Conservation (phyloP, 2,113 vertebrate genomes). For the Salminus brasiliensis region DNA sequence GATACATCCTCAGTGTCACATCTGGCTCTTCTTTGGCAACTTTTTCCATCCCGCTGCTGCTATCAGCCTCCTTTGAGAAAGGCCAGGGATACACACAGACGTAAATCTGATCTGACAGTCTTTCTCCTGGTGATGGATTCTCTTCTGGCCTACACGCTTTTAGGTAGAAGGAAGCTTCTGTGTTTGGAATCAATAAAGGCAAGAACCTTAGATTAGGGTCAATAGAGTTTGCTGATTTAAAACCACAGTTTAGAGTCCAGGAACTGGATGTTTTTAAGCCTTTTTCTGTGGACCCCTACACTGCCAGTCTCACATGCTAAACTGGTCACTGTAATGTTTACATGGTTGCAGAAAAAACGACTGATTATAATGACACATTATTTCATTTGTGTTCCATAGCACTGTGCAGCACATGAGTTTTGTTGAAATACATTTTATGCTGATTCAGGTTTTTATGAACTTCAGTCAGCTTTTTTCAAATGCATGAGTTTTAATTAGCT, state of each 20-base stretch:
- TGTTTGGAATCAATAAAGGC: slow-evolving; percentile 5
- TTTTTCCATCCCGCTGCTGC: background rate
- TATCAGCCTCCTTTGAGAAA: background rate
- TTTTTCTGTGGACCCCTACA: background rate
- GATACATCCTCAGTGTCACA: background rate
- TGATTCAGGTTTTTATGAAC: slow-evolving; percentile 14
- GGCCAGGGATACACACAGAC: background rate
- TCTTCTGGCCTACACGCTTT: slow-evolving; percentile 9
- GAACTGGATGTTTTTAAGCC: background rate
- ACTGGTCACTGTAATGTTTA: background rate
- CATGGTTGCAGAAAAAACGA: background rate
- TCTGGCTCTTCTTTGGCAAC: background rate
- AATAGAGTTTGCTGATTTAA: slow-evolving; percentile 4
- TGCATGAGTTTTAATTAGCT: background rate
- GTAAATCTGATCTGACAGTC: background rate
- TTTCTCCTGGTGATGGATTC: background rate
- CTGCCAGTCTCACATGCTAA: background rate
- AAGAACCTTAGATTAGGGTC: background rate
- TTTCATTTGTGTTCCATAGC: background rate
- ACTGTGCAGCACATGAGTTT: background rate
- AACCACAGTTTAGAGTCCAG: background rate
- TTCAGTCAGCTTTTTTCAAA: background rate
- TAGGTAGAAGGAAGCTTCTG: slow-evolving; percentile 1
- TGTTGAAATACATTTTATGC: background rate
- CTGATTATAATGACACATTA: background rate